Conservation (phyloP, 2,888 invertebrate species). For the Nemoura dubitans region DNA sequence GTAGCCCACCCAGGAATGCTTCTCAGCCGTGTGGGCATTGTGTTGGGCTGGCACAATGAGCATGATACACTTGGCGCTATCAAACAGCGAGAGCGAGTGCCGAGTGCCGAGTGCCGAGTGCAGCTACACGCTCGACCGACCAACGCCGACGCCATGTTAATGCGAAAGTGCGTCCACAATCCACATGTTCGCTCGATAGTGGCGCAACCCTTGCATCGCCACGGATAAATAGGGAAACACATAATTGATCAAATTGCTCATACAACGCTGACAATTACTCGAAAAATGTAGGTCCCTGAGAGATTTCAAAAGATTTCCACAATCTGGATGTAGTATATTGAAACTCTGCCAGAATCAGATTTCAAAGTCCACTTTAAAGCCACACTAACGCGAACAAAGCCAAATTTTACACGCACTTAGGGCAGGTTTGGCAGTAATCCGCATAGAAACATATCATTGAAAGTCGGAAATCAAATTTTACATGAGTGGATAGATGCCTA, state of each 20-base stretch:
- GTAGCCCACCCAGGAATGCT: not conserved
- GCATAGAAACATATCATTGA: too few relatives aligned
- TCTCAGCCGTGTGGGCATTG: not conserved
- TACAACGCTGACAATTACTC: not conserved
- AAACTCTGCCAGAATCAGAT: not conserved
- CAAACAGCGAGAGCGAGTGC: not conserved
- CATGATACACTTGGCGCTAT: not conserved
- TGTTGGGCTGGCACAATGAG: not conserved
- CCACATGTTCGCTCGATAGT: not conserved
- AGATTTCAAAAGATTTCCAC: not conserved
- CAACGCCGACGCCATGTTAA: not conserved
- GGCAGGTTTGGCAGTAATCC: too few relatives aligned
- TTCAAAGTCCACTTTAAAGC: too few relatives aligned
- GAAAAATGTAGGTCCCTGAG: not conserved
- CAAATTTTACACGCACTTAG: too few relatives aligned
- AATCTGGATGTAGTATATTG: not conserved
- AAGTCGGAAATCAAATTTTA: too few relatives aligned
- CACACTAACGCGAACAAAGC: too few relatives aligned
- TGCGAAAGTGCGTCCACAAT: not conserved
- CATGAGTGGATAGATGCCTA: too few relatives aligned
- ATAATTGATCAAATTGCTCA: not conserved
- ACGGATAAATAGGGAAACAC: not conserved
- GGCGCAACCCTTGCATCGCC: not conserved
- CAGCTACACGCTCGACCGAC: not conserved
- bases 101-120: not conserved